phyloP scores from a whole-genome alignment of 2,113 vertebrate species.

The Saiga tatarica region DNA sequence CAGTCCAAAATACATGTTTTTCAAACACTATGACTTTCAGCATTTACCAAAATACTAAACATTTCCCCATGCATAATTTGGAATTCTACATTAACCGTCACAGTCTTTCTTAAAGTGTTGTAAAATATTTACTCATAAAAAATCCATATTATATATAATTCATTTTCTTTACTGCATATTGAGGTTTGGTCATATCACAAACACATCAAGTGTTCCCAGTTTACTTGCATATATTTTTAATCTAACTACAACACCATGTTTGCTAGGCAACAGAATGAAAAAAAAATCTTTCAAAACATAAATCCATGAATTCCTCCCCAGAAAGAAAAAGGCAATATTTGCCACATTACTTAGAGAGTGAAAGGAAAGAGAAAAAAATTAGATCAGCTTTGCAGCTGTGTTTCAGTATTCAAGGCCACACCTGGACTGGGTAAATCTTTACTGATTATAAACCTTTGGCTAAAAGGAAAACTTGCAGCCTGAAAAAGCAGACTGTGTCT shows the following conservation, averaged over 20 bases:
- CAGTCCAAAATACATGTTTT: neutral
- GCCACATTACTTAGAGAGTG: constrained; percentile 38
- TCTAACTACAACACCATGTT: constrained; percentile 61
- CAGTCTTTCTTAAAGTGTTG: neutral
- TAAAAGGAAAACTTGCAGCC: constrained; percentile 5
- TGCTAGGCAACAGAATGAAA: constrained; percentile 69
- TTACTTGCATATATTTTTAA: constrained; percentile 50
- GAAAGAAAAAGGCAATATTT: constrained; percentile 69
- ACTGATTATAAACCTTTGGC: neutral
- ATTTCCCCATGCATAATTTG: neutral
- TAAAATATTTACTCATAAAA: neutral
- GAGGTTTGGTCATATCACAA: neutral
- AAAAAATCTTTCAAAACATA: constrained; percentile 64
- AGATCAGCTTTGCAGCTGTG: constrained; percentile 63
- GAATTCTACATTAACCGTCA: neutral
- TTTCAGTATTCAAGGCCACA: constrained; percentile 65
- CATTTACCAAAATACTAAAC: neutral
- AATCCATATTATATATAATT: neutral
- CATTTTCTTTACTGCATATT: neutral
- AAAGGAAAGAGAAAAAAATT: constrained; percentile 35
- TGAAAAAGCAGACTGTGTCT: constrained; percentile 43
- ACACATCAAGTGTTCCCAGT: neutral
- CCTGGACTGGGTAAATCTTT: constrained; percentile 31
- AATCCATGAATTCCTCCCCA: constrained; percentile 67
- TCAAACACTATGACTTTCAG: neutral